Conservation (phyloP, 2,113 vertebrate species). For the Hassar affinis region DNA sequence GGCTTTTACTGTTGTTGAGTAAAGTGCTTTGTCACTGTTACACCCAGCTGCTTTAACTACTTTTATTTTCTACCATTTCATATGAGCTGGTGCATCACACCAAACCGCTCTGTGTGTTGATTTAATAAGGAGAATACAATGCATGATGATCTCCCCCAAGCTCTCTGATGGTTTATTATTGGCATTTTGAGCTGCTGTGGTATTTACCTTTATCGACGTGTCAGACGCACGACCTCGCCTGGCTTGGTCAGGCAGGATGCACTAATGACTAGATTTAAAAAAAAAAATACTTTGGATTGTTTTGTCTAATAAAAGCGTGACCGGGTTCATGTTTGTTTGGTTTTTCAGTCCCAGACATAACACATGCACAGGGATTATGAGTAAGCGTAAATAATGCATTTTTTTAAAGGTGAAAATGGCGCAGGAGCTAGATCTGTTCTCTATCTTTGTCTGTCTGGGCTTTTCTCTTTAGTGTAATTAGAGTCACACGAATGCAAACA, state of each 20-base stretch:
- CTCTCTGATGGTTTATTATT: not conserved
- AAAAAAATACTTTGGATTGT: not conserved
- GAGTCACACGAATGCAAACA: not conserved
- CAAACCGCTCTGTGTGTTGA: not conserved
- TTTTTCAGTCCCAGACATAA: not conserved
- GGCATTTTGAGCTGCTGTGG: not conserved
- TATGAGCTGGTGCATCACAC: not conserved
- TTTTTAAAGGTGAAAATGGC: slow-evolving; percentile 16
- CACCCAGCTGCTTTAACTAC: not conserved
- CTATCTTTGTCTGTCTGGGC: not conserved
- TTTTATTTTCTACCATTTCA: not conserved
- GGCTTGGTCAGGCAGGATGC: not conserved
- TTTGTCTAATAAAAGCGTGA: not conserved
- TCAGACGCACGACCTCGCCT: not conserved
- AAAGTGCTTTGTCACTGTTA: not conserved
- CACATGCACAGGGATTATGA: not conserved
- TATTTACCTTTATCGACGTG: not conserved
- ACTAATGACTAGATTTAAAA: not conserved
- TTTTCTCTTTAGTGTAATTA: not conserved
- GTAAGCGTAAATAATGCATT: not conserved
- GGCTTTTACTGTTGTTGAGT: not conserved
- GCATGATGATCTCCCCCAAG: not conserved
- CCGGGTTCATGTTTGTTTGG: not conserved
- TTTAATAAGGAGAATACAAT: not conserved
- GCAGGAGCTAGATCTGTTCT: not conserved